Conservation (phyloP, 1,140 invertebrate species). For the Diuraphis noxia region DNA sequence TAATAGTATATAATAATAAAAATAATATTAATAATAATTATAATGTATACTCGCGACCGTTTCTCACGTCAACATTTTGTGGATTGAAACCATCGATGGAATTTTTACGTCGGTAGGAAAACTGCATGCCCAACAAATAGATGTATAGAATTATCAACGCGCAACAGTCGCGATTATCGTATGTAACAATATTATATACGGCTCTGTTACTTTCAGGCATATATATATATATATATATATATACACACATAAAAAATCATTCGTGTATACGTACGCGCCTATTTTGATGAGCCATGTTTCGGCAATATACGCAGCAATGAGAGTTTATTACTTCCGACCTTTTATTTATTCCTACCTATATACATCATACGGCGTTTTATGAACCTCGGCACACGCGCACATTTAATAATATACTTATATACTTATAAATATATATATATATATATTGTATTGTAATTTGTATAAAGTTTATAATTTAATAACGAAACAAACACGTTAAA, state of each 20-base stretch:
- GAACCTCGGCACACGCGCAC: not conserved
- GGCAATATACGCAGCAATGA: not conserved
- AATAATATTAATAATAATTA: too few relatives aligned
- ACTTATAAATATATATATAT: too few relatives aligned
- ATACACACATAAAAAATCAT: not conserved
- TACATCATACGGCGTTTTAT: not conserved
- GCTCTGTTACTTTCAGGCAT: not conserved
- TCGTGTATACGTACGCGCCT: not conserved
- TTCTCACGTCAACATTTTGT: not conserved
- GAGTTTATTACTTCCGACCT: conserved; percentile 19
- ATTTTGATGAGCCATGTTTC: not conserved
- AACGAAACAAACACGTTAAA: not conserved
- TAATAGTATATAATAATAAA: too few relatives aligned
- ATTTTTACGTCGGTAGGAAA: not conserved
- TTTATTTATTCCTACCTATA: not conserved
- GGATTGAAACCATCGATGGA: not conserved
- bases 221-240: not conserved
- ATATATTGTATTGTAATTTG: not conserved
- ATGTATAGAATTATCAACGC: not conserved
- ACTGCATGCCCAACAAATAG: not conserved
- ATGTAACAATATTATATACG: not conserved
- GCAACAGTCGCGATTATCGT: not conserved
- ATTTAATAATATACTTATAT: too few relatives aligned
- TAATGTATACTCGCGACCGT: not conserved
- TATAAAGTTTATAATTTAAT: conserved; percentile 6